These are phyloP conservation scores for Apotomis capreana DNA, from an alignment of 2,888 invertebrate species.

Conservation along the genomic window DNA sequence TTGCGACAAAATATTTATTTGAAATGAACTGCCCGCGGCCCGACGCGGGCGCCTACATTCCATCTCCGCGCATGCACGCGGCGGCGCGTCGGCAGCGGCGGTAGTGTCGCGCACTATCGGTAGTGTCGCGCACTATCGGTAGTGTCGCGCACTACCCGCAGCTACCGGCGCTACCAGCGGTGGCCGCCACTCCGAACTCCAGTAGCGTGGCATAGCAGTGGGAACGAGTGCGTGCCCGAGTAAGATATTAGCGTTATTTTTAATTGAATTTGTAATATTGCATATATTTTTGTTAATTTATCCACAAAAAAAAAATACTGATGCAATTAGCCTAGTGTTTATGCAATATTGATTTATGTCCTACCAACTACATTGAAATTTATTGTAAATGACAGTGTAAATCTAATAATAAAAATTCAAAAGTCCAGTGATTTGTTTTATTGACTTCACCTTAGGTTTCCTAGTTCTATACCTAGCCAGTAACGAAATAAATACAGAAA, in stretches of 20 bases:
- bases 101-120: neutral
- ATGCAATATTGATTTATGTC: conserved; percentile 84
- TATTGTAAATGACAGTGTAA: conserved; percentile 84
- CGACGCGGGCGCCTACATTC: conserved; percentile 60
- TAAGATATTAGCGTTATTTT: conserved; percentile 83
- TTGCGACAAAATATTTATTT: conserved; percentile 67
- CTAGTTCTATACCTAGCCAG: neutral
- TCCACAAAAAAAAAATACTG: conserved; percentile 81
- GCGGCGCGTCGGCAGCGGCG: neutral
- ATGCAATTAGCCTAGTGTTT: conserved; percentile 83
- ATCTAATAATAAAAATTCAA: conserved; percentile 84
- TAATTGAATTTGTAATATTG: conserved; percentile 82
- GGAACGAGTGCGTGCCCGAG: conserved; percentile 76
- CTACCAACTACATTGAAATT: conserved; percentile 83
- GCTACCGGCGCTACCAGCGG: no score
- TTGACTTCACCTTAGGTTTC: conserved; percentile 45
- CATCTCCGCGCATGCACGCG: conserved; percentile 59
- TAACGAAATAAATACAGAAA: no score
- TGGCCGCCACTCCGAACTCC: conserved; percentile 52
- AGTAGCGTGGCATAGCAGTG: conserved; percentile 58
- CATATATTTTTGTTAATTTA: conserved; percentile 82
- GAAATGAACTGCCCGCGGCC: conserved; percentile 49
- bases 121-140: neutral
- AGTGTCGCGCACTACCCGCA: neutral
- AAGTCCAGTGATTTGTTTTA: conserved; percentile 76